Evolutionary conservation across 2,113 vertebrate species (phyloP).

Genomic region (Fulica atra): DNA sequence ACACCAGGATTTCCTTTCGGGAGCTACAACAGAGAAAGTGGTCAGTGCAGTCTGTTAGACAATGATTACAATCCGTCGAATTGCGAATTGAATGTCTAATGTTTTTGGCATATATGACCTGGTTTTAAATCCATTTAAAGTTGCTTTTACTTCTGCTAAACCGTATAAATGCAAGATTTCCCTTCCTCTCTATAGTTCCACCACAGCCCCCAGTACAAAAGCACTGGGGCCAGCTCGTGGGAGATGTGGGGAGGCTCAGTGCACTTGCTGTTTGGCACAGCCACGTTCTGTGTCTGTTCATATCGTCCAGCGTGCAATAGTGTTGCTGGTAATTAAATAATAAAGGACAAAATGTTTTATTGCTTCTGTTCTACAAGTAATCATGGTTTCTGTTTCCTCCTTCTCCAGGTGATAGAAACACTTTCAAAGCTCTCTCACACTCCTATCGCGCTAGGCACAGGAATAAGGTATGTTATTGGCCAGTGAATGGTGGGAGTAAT

Average conservation of each 20-base stretch:
- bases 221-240: neutral
- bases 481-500: neutral
- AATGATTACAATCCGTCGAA: accelerated
- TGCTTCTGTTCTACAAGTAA: neutral
- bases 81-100: neutral
- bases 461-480: conserved; percentile 83
- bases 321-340: neutral
- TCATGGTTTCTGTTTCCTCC: neutral
- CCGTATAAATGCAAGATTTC: neutral
- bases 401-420: conserved; percentile 91
- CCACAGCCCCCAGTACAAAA: neutral
- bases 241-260: accelerated
- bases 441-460: conserved; percentile 80
- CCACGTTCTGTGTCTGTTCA: neutral
- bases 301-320: accelerated
- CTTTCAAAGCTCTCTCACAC: conserved; percentile 92
- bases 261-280: neutral
- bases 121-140: neutral
- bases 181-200: neutral
- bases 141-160: neutral
- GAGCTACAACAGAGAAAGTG: accelerated
- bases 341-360: neutral
- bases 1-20: accelerated
- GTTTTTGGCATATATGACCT: neutral
- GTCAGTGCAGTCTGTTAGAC: too few species aligned